Conservation (phyloP, 2,797 vertebrate species). For the Cossypha heuglini region DNA sequence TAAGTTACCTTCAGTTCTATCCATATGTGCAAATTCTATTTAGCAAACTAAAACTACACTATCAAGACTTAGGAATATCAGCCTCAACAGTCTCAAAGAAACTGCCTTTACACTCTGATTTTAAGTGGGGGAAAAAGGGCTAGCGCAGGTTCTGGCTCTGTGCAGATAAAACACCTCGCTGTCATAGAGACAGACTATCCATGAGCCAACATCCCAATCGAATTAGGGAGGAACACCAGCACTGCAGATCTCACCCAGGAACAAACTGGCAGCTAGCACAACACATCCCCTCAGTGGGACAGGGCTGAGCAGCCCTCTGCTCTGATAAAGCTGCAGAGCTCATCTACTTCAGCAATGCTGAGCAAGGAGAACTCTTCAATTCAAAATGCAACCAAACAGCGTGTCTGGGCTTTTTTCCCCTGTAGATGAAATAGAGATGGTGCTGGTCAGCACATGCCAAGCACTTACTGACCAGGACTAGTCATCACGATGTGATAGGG, state of each 20-base stretch:
- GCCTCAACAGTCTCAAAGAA: not conserved
- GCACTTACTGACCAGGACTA: not conserved
- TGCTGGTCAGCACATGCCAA: not conserved
- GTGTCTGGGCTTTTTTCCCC: accelerated
- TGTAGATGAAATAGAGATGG: not conserved
- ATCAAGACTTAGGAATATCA: not conserved
- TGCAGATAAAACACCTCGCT: not conserved
- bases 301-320: not conserved
- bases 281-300: not conserved
- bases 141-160: not conserved
- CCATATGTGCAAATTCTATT: not conserved
- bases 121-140: not conserved
- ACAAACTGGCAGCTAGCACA: not conserved
- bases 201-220: not conserved
- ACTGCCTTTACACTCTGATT: not conserved
- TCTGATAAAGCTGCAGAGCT: not conserved
- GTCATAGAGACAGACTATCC: not conserved
- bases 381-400: not conserved
- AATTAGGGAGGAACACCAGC: not conserved
- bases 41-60: not conserved
- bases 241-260: not conserved
- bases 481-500: not conserved
- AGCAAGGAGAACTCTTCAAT: not conserved
- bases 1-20: not conserved
- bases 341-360: not conserved